These are phyloP conservation scores for Hyles lineata DNA, from an alignment of 2,888 invertebrate genomes.

Conservation along the genomic window DNA sequence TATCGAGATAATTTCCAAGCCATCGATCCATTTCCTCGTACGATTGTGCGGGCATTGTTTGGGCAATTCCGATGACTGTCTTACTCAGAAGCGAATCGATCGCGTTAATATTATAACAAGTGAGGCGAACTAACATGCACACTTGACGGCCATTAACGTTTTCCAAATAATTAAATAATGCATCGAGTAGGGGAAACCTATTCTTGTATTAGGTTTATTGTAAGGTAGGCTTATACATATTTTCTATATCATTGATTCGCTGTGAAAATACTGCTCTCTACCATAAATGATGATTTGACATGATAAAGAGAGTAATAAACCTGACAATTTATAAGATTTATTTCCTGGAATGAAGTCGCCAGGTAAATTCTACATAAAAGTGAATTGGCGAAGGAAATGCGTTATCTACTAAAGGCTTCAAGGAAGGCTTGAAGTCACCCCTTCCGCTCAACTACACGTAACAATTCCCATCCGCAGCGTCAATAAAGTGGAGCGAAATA, in stretches of 20 bases:
- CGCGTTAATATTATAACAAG: slow-evolving; percentile 36
- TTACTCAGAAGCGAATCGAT: slow-evolving; percentile 43
- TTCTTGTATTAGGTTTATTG: neutral
- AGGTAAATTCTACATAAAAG: neutral
- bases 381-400: slow-evolving; percentile 2
- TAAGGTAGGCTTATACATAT: neutral
- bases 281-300: no score
- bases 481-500: slow-evolving; percentile 18
- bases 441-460: neutral
- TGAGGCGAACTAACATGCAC: neutral
- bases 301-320: no score
- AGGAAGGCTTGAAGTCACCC: neutral
- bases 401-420: neutral
- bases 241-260: neutral
- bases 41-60: slow-evolving; percentile 26
- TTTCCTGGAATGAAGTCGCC: neutral
- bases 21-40: slow-evolving; percentile 27
- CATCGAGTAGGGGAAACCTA: neutral
- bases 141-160: neutral
- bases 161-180: neutral
- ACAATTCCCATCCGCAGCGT: slow-evolving; percentile 8
- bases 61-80: slow-evolving; percentile 42
- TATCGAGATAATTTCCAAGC: slow-evolving; percentile 28
- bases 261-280: no score
- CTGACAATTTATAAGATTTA: no score